Base-by-base conservation (phyloP, 2,113 vertebrate species). In the Semnopithecus entellus region DNA sequence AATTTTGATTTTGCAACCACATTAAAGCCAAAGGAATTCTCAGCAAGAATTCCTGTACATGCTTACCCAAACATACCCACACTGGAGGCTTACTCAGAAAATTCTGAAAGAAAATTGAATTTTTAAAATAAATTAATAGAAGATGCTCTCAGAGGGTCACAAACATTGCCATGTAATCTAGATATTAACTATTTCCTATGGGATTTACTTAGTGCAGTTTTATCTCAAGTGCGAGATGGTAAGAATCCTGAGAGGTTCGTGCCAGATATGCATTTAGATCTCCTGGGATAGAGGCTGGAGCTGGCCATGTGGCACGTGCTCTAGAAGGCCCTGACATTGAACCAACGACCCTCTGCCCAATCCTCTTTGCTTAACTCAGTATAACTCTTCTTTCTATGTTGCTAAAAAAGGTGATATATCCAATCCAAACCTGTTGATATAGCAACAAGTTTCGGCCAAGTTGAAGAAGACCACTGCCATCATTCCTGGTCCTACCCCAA, bases 1-100 rank as follows among this genome's bases (percentile, higher is more conserved):
- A 70, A 55, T 70, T 95, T 57, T 79, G 52, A 96, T 66, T 91
- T 88, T 91, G 38, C 10, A 90, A 90, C 72, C 48, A 92, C 16
- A 10, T 32, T 79, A 87, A 87, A 40, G 88, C 64, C 38, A 90
- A 88, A 92, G 45, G 11, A 40, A 95, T 61, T 84, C 50, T 90
- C 13, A 76, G 18, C 22, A 94, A 55, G 22, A 81, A 94, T 76
- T 92, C 57, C n/a, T 64, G 1, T 83, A 61, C 0, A 10, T 43
- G 61, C 13, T 87, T 78, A 95, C 17, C 30, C 7, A 68, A 32
- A 68, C 66, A 68, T 32, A n/a, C 32, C 30, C 66, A 68, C 66
- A n/a, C 66, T 89, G 87, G n/a, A 86, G 30, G 4, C 72, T 94
- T 90, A 30, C 14, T 81, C 30, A 83, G 57, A 75, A 92, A 68